These are phyloP conservation scores for Terebella lapidaria DNA, from an alignment of 2,888 invertebrate species.

Conservation along the genomic window DNA sequence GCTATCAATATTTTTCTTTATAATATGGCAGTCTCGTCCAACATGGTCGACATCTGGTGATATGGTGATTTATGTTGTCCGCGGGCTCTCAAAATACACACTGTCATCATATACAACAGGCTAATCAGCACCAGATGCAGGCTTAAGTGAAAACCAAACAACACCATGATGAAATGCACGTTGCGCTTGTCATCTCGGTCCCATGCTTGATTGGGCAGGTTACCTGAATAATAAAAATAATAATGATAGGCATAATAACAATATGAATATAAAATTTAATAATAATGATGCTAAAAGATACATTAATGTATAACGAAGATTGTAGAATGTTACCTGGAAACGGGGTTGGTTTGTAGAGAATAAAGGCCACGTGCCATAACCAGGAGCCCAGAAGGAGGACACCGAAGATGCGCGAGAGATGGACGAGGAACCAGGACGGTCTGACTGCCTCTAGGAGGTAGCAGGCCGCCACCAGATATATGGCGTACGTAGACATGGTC, in stretches of 20 bases:
- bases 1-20: too few species aligned
- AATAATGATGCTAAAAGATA: too few species aligned
- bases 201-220: neutral
- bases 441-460: conserved; percentile 20
- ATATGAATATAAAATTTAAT: too few species aligned
- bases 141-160: neutral
- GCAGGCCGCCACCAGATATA: conserved; percentile 18
- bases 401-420: conserved; percentile 23
- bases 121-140: neutral
- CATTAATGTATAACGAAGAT: too few species aligned
- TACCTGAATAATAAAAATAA: neutral
- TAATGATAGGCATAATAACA: too few species aligned
- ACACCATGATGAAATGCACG: neutral
- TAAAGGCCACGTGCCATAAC: conserved; percentile 33
- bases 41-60: too few species aligned
- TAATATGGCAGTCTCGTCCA: too few species aligned
- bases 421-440: conserved; percentile 22
- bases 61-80: too few species aligned
- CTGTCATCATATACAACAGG: too few species aligned
- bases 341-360: conserved; percentile 28
- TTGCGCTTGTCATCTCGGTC: neutral
- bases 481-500: conserved; percentile 27
- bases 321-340: conserved; percentile 28
- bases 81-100: too few species aligned
- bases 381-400: conserved; percentile 33